Base-by-base conservation (phyloP, 2,113 vertebrate species). In the Chiloscyllium plagiosum region DNA sequence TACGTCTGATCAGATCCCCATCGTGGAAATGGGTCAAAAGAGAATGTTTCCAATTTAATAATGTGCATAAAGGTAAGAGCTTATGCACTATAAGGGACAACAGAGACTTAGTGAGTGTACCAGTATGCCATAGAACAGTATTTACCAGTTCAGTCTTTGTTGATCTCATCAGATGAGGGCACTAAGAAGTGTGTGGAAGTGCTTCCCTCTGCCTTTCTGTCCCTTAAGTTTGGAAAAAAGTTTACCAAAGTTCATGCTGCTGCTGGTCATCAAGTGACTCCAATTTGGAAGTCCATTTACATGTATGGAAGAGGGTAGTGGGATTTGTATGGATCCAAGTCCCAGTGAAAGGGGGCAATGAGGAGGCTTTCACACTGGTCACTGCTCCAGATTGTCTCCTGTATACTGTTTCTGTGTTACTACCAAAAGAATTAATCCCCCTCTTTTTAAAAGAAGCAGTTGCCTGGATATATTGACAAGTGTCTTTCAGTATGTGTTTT, bases 401-500 rank as follows among this genome's bases (percentile, higher is more conserved):
- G 19, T 47, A 47, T 42, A 47, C 37, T 83, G 37, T 5, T 83
- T 47, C 4, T 83, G 80, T 47, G 4, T 42, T 5, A 83, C 4
- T 42, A 20, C 4, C 80, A 83, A 17, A 93, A 37, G 19, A 10
- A 7, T 37, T 33, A 17, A 12, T 3, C 19, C 52, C 13, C 56
- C 13, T 93, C 26, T 5, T 93, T 66, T 22, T 20, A 37, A 66
- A 93, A 5, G 17, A 65, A 37, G 20, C 61, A 22, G 0, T 3
- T 37, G n/a, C n/a, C n/a, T 93, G 89, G n/a, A 92, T 65, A 37
- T 61, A 3, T 56, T 56, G 50, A 33, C 56, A 13, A 42, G 4
- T 96, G 42, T 87, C 66, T 78, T n/a, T 92, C 85, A 70, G 78
- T 95, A 52, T 78, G 8, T 20, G 1, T 52, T 96, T 96, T 96